phyloP scores from a whole-genome alignment of 2,888 invertebrate species.

The Drosophila subsilvestris region DNA sequence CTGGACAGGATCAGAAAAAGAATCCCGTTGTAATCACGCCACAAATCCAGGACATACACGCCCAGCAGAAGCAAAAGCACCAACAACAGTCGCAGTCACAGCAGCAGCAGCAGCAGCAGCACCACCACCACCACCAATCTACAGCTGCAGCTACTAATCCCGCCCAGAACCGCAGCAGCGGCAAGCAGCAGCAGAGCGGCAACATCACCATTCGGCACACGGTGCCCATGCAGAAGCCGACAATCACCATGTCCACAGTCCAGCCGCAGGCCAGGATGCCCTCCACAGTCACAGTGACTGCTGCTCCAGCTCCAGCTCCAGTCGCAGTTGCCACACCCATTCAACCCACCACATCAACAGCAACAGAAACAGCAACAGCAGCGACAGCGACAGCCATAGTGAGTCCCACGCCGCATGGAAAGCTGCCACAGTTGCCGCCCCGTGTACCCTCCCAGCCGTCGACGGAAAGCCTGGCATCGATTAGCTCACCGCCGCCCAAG shows the following conservation, averaged over 20 bases:
- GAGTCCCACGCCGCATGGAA: constrained; percentile 38
- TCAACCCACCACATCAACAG: constrained; percentile 2
- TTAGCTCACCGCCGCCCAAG: constrained; percentile 74
- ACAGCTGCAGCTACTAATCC: constrained; percentile 52
- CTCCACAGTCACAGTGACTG: constrained; percentile 25
- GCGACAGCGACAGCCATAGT: constrained; percentile 10
- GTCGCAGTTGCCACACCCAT: not conserved
- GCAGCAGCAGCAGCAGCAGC: constrained; percentile 36
- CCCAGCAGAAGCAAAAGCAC: constrained; percentile 81
- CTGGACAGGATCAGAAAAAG: constrained; percentile 91
- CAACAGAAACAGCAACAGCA: constrained; percentile 10
- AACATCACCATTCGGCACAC: constrained; percentile 81
- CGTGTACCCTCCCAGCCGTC: constrained; percentile 82
- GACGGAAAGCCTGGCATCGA: constrained; percentile 71
- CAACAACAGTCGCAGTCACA: constrained; percentile 68
- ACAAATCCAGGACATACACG: constrained; percentile 83
- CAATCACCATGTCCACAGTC: constrained; percentile 82
- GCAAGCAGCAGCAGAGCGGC: constrained; percentile 26
- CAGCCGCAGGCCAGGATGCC: constrained; percentile 80
- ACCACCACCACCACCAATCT: constrained; percentile 36
- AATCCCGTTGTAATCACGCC: constrained; percentile 83
- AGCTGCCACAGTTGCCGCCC: constrained; percentile 83
- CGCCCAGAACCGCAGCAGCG: constrained; percentile 19
- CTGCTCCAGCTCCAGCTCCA: constrained; percentile 18
- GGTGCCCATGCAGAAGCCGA: constrained; percentile 82